Base-by-base conservation (phyloP, 2,797 vertebrate genomes). In the Notoglanidium macrostoma region DNA sequence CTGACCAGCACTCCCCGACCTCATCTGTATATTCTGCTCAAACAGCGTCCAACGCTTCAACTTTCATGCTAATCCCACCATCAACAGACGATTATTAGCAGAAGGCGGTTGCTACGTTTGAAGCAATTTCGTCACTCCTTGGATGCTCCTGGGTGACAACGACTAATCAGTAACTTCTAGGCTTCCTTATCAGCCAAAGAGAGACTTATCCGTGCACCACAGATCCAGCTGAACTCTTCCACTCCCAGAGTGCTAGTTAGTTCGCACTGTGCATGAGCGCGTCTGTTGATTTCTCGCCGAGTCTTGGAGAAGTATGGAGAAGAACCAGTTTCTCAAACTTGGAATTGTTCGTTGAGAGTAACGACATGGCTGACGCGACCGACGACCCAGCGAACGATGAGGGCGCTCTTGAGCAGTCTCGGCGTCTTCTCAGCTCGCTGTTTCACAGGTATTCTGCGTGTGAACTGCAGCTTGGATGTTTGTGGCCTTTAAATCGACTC, bases 111-210 rank as follows among this genome's bases (percentile, higher is more conserved):
- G n/a, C 26, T 49, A 17, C 3, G 9, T 11, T 32, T 72, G 79
- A 54, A 77, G 15, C 70, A 17, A 32, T 19, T 3, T 67, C 12
- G 78, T 40, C 32, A 65, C 67, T 65, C 80, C 59, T 15, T 61
- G 73, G 29, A 80, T 78, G 49, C 57, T 63, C n/a, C 2, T 35
- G 21, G 15, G 81, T 57, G 61, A 59, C 85, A 21, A 19, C 21
- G 84, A 46, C 84, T 88, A 86, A 91, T 91, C 87, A 87, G 51
- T 61, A 46, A 65, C 76, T 49, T 40, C 57, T 46, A 83, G 81
- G 81, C 88, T 76, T 88, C 61, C 84, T 90, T 91, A 91, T 90
- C 89, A 89, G 87, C 65, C 10, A 76, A 55, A 59, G 40, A 55
- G 72, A 21, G 73, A 63, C 88, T 90, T 89, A 86, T 89, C 88